Evolutionary conservation across 2,888 invertebrate species (phyloP).

Genomic region (Hypercompe scribonia): DNA sequence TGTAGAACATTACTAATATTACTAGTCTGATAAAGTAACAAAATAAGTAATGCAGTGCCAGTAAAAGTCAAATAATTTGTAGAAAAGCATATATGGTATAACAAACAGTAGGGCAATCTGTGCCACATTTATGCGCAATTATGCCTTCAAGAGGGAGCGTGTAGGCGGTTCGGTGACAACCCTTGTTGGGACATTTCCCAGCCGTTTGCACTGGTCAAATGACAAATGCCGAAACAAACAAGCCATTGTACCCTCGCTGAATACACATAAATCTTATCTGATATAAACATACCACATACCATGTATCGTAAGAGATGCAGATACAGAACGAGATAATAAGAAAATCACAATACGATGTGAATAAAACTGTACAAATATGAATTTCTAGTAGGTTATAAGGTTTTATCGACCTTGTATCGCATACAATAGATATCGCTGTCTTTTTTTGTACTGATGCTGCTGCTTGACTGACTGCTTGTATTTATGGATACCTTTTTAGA

Average conservation of each 20-base stretch:
- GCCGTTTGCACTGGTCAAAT: slow-evolving; percentile 47
- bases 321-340: slow-evolving; percentile 34
- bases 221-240: slow-evolving; percentile 64
- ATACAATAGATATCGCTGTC: not conserved
- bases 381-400: slow-evolving; percentile 37
- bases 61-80: not conserved
- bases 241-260: slow-evolving; percentile 55
- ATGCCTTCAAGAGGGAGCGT: slow-evolving; percentile 41
- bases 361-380: slow-evolving; percentile 39
- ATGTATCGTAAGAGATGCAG: slow-evolving; percentile 31
- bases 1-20: not conserved
- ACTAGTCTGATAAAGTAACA: not conserved
- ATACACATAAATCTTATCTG: slow-evolving; percentile 61
- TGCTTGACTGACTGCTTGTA: not conserved
- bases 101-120: not conserved
- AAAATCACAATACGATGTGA: slow-evolving; percentile 37
- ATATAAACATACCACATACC: slow-evolving; percentile 23
- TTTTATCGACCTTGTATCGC: slow-evolving; percentile 33
- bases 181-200: slow-evolving; percentile 38
- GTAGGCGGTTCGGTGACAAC: slow-evolving; percentile 28
- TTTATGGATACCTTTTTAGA: not conserved
- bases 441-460: not conserved
- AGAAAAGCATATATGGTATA: not conserved
- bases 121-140: slow-evolving; percentile 37
- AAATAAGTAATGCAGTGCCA: not conserved